Base-by-base conservation (phyloP, 2,113 vertebrate species). In the Mirounga angustirostris region DNA sequence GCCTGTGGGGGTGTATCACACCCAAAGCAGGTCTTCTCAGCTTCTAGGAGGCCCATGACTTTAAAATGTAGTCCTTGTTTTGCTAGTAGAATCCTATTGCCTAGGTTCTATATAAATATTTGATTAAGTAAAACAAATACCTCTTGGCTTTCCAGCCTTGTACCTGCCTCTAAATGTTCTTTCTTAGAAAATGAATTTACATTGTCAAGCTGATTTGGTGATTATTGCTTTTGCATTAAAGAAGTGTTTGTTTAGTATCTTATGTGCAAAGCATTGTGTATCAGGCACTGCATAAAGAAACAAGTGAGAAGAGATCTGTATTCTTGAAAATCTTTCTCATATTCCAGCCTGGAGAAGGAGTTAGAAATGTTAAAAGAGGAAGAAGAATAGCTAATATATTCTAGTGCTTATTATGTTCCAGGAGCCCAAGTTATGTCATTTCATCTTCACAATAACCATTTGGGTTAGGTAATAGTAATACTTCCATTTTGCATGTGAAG, bases 181-280 rank as follows among this genome's bases (percentile, higher is more conserved):
- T 93, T 93, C 8, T 67, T 95, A 54, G 93, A 67, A 92, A 85
- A 80, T 7, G 18, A 67, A 12, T 90, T 90, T 93, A 56, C 0
- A 28, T 46, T 33, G 30, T 90, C 59, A 90, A 86, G 52, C 13
- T 96, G 76, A 87, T 81, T 74, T 93, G 79, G 93, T 59, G 33
- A 54, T 89, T n/a, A 89, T 95, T 92, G 58, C n/a, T 83, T 84
- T 93, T 91, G 85, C 80, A 91, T 91, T 91, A 19, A 96, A 46
- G 69, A 96, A 91, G 50, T 76, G 67, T n/a, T 91, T 94, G 24
- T 67, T 81, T 67, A 91, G 56, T 33, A 82, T 76, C 56, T 96
- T 92, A 82, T 8, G 0, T 76, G 50, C 76, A 82, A 91, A 92
- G 54, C 50, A 22, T 71, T 91, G 13, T 90, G 19, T 94, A 73